A percentile compares a stretch with the other conserved stretches of the same genome.
These are phyloP conservation scores for Carassius gibelio DNA, from an alignment of 2,113 vertebrate species.

Conservation along the genomic window DNA sequence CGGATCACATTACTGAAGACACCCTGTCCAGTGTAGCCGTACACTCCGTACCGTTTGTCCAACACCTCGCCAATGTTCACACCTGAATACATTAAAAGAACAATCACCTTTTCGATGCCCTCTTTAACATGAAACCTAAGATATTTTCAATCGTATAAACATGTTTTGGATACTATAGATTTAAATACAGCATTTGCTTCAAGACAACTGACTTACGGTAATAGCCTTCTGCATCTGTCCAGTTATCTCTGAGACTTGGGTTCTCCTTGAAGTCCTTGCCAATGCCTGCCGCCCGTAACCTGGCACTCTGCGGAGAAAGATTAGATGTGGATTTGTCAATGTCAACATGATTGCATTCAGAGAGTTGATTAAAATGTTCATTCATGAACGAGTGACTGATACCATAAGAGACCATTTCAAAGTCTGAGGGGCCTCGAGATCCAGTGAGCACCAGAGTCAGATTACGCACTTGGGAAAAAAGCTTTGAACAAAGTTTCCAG, in stretches of 20 bases:
- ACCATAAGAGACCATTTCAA: background rate
- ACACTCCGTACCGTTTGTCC: constrained; percentile 97
- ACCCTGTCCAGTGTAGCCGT: constrained; percentile 97
- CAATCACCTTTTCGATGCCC: background rate
- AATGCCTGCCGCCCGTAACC: constrained; percentile 92
- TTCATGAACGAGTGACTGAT: constrained; percentile 11
- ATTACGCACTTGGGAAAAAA: constrained; percentile 40
- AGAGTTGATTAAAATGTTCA: constrained; percentile 12
- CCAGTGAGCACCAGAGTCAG: constrained; percentile 17
- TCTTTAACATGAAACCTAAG: background rate
- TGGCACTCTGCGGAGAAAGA: constrained; percentile 83
- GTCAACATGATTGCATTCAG: constrained; percentile 12
- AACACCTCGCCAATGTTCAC: constrained; percentile 98
- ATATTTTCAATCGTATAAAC: background rate
- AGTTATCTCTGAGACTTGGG: constrained; percentile 98
- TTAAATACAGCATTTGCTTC: background rate
- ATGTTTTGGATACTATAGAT: background rate
- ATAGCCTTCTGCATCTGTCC: constrained; percentile 98
- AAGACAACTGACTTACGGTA: constrained; percentile 82
- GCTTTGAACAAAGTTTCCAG: constrained; percentile 38
- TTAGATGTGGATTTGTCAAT: background rate
- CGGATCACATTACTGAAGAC: constrained; percentile 98
- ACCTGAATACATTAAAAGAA: constrained; percentile 71
- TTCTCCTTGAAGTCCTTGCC: constrained; percentile 99
- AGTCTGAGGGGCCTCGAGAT: constrained; percentile 5